Evolutionary conservation across 2,888 invertebrate genomes (phyloP).

Genomic region (Thymelicus lineola): DNA sequence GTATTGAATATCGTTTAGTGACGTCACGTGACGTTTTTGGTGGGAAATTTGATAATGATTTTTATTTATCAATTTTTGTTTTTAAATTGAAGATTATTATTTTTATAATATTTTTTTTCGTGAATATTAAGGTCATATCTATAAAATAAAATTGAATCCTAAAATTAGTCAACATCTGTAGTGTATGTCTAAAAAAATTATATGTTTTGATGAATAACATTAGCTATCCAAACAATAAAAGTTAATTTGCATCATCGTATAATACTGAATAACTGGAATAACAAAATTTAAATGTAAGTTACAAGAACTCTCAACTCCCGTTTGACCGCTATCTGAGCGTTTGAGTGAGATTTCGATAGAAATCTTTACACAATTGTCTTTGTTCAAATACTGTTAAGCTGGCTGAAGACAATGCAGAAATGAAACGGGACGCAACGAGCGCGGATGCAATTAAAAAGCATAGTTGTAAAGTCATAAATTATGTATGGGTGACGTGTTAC

Average conservation of each 20-base stretch:
- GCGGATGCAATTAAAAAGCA: constrained; percentile 37
- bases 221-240: too few relatives aligned
- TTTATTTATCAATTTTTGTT: too few relatives aligned
- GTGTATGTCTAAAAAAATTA: too few relatives aligned
- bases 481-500: constrained; percentile 62
- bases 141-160: too few relatives aligned
- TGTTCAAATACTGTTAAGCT: constrained; percentile 35
- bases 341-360: constrained; percentile 30
- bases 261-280: not conserved
- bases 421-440: constrained; percentile 52
- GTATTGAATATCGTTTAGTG: too few relatives aligned
- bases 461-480: constrained; percentile 55
- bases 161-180: too few relatives aligned
- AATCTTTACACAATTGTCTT: constrained; percentile 37
- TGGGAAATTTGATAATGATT: too few relatives aligned
- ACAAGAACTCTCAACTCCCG: constrained; percentile 9
- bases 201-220: too few relatives aligned
- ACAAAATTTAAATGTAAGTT: constrained; percentile 18
- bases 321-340: constrained; percentile 13
- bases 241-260: not conserved
- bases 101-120: too few relatives aligned
- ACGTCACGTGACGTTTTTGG: too few relatives aligned
- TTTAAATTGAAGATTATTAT: too few relatives aligned
- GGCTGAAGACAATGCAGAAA: constrained; percentile 34
- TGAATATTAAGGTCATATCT: too few relatives aligned